Evolutionary conservation across 1,140 invertebrate species (phyloP).

Genomic region (Tyrophagus putrescentiae): DNA sequence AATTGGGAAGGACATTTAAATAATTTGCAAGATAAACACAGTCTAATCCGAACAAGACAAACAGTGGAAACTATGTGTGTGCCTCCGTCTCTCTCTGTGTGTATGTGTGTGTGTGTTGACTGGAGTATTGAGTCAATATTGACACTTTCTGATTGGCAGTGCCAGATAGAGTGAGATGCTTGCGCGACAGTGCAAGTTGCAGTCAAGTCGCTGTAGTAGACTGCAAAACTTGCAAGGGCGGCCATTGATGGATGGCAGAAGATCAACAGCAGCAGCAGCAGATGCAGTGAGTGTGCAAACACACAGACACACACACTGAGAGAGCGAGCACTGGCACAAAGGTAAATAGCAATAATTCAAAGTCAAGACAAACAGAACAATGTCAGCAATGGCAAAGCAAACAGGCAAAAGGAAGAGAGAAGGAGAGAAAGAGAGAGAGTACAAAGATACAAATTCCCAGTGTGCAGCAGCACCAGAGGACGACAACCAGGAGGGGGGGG

Average conservation of each 20-base stretch:
- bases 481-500: too few relatives aligned
- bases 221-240: too few relatives aligned
- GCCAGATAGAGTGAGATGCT: background rate
- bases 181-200: too few relatives aligned
- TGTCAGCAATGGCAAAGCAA: background rate
- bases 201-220: too few relatives aligned
- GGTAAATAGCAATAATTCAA: conserved; percentile 13
- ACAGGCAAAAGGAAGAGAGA: too few relatives aligned
- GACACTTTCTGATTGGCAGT: conserved; percentile 6
- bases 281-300: conserved; percentile 14
- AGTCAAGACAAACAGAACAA: conserved; percentile 9
- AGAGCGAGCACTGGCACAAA: conserved; percentile 7
- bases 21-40: conserved; percentile 13
- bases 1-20: conserved; percentile 16
- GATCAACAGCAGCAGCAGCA: background rate
- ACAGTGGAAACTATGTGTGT: too few relatives aligned
- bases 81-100: background rate
- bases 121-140: conserved; percentile 10
- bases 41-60: conserved; percentile 13
- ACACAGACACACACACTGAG: too few relatives aligned
- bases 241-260: background rate
- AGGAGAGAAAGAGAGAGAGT: too few relatives aligned
- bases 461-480: too few relatives aligned
- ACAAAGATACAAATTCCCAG: too few relatives aligned
- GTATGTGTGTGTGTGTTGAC: background rate